Conservation (phyloP, 2,113 vertebrate genomes). For the Hiodon alosoides region DNA sequence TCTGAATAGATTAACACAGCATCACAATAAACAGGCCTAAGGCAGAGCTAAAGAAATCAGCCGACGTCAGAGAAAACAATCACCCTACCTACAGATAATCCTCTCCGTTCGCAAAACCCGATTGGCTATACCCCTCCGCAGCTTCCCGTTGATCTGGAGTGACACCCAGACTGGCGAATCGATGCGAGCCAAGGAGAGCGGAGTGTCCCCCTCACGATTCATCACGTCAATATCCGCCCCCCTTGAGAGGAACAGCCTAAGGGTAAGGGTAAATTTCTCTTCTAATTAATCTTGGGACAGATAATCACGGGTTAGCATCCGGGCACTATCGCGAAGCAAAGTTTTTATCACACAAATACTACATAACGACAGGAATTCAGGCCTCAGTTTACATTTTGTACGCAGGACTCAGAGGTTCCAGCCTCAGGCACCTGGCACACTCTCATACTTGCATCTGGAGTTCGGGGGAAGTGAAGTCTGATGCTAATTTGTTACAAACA, state of each 20-base stretch:
- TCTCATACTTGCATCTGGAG: no score
- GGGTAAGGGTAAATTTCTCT: background rate
- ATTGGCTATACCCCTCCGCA: conserved; percentile 75
- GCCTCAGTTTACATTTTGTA: no score
- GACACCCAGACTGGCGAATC: conserved; percentile 84
- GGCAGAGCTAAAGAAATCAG: background rate
- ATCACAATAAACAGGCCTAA: background rate
- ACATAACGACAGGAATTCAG: no score
- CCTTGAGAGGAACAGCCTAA: conserved; percentile 80
- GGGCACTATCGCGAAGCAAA: no score
- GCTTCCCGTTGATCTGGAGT: conserved; percentile 83
- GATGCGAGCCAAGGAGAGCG: conserved; percentile 69
- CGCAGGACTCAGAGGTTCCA: no score
- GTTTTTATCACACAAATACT: no score
- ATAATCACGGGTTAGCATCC: background rate
- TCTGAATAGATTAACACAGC: background rate
- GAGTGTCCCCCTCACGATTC: conserved; percentile 84
- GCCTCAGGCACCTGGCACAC: no score
- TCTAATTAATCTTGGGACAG: background rate
- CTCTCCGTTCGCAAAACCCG: conserved; percentile 75
- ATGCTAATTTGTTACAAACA: no score
- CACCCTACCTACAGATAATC: conserved; percentile 77
- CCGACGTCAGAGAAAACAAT: background rate
- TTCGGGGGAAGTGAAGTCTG: no score
- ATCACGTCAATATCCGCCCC: conserved; percentile 80